These are phyloP conservation scores for Struthio camelus DNA, from an alignment of 2,113 vertebrate genomes.

Conservation along the genomic window DNA sequence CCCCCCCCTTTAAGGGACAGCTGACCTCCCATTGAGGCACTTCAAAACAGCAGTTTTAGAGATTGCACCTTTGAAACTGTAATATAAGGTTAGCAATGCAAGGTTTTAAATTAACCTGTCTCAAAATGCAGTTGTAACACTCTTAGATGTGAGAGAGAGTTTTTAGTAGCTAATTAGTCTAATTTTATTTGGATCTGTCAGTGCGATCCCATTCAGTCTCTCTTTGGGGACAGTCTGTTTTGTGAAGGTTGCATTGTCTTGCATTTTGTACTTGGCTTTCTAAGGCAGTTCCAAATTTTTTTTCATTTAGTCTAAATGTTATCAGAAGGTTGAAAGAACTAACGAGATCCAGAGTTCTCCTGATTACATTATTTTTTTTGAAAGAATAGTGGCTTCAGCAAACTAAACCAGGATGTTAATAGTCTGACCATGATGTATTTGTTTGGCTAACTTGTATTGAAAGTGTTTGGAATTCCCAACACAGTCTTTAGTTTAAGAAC, in stretches of 20 bases:
- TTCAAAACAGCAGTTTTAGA: not conserved
- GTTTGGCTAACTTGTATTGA: slow-evolving; percentile 60
- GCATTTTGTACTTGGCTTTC: slow-evolving; percentile 29
- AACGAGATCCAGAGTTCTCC: slow-evolving; percentile 35
- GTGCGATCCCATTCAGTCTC: not conserved
- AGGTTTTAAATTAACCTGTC: not conserved
- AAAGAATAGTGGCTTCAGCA: slow-evolving; percentile 51
- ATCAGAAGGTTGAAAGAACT: slow-evolving; percentile 20
- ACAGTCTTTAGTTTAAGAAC: slow-evolving; percentile 50
- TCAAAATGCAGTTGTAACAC: not conserved
- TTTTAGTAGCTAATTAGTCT: not conserved
- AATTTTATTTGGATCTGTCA: not conserved
- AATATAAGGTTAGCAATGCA: not conserved
- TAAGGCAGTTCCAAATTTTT: not conserved
- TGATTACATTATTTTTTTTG: slow-evolving; percentile 52
- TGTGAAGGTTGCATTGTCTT: slow-evolving; percentile 9
- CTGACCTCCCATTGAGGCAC: not conserved
- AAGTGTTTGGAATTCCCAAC: slow-evolving; percentile 49
- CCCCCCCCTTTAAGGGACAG: not conserved
- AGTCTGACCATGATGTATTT: slow-evolving; percentile 57
- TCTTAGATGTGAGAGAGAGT: not conserved
- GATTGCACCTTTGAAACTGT: not conserved
- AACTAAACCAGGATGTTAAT: slow-evolving; percentile 59
- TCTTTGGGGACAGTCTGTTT: not conserved
- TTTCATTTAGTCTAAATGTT: not conserved